Percentiles rank a stretch among this genome's conserved stretches.
phyloP scores from a whole-genome alignment of 2,888 invertebrate species.

The Abrostola tripartita region DNA sequence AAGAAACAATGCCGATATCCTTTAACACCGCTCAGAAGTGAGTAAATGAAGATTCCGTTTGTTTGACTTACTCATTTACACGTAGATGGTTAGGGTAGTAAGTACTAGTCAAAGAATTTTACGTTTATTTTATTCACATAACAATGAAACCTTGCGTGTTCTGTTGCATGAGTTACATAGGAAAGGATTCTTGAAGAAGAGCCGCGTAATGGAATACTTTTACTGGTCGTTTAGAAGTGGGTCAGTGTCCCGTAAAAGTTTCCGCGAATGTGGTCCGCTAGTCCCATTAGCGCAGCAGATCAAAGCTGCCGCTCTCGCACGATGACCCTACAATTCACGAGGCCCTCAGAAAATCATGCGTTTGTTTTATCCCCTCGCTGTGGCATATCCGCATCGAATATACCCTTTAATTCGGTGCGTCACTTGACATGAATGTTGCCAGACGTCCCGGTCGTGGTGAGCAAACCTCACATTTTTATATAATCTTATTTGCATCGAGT shows the following conservation, averaged over 20 bases:
- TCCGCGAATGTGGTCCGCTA: slow-evolving; percentile 78
- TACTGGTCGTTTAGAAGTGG: slow-evolving; percentile 77
- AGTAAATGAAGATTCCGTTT: slow-evolving; percentile 40
- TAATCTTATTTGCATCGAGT: slow-evolving; percentile 57
- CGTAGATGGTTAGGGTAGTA: slow-evolving; percentile 12
- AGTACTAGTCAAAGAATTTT: slow-evolving; percentile 10
- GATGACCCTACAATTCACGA: slow-evolving; percentile 69
- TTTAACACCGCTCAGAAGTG: slow-evolving; percentile 47
- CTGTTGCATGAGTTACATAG: slow-evolving; percentile 50
- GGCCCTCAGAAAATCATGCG: slow-evolving; percentile 71
- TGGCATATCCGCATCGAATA: slow-evolving; percentile 49
- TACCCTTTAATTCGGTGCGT: slow-evolving; percentile 48
- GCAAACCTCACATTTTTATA: slow-evolving; percentile 44
- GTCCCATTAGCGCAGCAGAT: slow-evolving; percentile 76
- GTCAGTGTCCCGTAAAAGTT: slow-evolving; percentile 86
- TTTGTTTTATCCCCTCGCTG: slow-evolving; percentile 66
- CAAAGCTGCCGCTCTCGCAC: slow-evolving; percentile 75
- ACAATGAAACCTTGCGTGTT: slow-evolving; percentile 44
- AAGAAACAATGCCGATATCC: slow-evolving; percentile 37
- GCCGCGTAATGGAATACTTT: slow-evolving; percentile 71
- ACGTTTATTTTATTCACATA: slow-evolving; percentile 44
- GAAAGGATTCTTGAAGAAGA: slow-evolving; percentile 67
- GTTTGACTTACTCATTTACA: slow-evolving; percentile 24
- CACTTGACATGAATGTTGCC: slow-evolving; percentile 40
- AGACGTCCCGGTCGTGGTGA: slow-evolving; percentile 17